Conservation (phyloP, 2,113 vertebrate genomes). For the Phylloscopus trochilus region DNA sequence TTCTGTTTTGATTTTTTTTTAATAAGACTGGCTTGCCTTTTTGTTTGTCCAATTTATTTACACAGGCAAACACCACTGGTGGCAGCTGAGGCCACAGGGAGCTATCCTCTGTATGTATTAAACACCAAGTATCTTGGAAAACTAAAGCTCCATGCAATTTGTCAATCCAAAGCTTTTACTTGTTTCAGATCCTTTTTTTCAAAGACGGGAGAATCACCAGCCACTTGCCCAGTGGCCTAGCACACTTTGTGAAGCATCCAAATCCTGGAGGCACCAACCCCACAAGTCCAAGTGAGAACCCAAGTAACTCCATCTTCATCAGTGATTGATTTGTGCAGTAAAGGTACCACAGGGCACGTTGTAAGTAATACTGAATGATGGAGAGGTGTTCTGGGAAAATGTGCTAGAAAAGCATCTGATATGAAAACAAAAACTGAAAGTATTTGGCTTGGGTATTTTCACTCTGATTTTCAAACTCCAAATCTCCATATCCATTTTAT, state of each 20-base stretch:
- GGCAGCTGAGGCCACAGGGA: not conserved
- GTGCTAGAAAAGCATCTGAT: not conserved
- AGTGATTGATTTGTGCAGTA: not conserved
- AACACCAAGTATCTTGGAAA: not conserved
- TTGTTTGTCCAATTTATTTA: not conserved
- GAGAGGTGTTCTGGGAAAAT: not conserved
- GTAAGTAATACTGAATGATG: not conserved
- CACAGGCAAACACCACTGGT: not conserved
- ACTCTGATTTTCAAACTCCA: not conserved
- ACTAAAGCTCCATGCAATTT: not conserved
- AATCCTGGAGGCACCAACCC: not conserved
- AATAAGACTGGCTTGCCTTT: not conserved
- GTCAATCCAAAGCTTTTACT: not conserved
- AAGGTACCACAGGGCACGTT: accelerated
- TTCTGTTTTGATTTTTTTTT: not conserved
- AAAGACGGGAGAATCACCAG: not conserved
- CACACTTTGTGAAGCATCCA: not conserved
- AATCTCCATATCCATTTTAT: not conserved
- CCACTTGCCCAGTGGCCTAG: not conserved
- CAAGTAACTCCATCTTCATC: not conserved
- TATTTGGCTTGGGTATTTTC: not conserved
- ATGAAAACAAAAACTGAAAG: not conserved
- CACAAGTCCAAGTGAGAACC: not conserved
- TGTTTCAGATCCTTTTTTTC: not conserved
- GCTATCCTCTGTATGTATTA: not conserved